Percentiles rank a stretch among this genome's conserved stretches.
Evolutionary conservation across 2,797 vertebrate species (phyloP).

Genomic region (Glossophaga mutica): DNA sequence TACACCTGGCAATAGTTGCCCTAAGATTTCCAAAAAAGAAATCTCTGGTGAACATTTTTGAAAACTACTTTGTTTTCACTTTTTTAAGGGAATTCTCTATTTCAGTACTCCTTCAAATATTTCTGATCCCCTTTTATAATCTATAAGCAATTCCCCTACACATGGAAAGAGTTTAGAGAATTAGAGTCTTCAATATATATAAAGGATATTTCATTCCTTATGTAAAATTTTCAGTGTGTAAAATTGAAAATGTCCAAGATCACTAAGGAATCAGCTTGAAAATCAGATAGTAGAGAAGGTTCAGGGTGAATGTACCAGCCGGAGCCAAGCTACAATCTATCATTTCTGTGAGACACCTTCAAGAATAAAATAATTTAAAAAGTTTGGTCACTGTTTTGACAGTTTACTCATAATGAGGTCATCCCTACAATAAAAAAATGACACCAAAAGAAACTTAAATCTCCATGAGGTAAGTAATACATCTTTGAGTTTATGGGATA

Average conservation of each 20-base stretch:
- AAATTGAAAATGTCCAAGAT: conserved; percentile 18
- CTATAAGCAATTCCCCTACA: background rate
- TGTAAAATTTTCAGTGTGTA: background rate
- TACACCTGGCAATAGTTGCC: background rate
- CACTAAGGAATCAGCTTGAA: background rate
- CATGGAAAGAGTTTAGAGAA: background rate
- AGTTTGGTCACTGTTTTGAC: background rate
- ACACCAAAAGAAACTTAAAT: background rate
- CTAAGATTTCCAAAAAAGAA: background rate
- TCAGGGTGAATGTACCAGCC: background rate
- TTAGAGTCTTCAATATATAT: background rate
- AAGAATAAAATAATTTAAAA: background rate
- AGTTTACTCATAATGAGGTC: background rate
- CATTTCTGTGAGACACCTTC: background rate
- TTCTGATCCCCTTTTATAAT: background rate
- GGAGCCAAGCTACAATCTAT: background rate
- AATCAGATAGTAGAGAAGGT: background rate
- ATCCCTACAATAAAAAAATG: background rate
- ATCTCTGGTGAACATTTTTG: background rate
- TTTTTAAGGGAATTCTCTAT: background rate
- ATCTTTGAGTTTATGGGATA: background rate
- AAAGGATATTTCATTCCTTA: background rate
- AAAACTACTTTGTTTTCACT: background rate
- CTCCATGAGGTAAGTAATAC: background rate
- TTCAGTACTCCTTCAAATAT: background rate